Conservation (phyloP, 2,113 vertebrate species). For the Pachycephala philippinensis region DNA sequence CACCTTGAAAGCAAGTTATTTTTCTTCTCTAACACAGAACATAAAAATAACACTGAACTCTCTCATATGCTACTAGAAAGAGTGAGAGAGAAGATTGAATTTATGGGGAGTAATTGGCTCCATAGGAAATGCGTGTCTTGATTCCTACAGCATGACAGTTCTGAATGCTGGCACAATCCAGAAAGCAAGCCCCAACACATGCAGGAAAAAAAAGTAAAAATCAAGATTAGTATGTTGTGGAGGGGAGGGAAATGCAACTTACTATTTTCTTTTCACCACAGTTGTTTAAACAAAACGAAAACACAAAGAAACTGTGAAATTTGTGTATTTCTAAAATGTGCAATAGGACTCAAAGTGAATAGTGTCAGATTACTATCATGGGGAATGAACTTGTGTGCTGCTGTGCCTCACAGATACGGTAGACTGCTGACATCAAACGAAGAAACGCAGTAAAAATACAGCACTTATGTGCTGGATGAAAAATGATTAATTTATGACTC, state of each 20-base stretch:
- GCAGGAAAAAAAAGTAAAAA: neutral
- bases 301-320: neutral
- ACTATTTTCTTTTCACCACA: neutral
- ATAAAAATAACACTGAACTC: neutral
- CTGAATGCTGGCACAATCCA: neutral
- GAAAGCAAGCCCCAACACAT: neutral
- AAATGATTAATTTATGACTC: constrained; percentile 5
- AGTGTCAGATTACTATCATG: neutral
- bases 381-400: neutral
- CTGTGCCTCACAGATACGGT: neutral
- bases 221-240: neutral
- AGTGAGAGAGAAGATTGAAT: neutral
- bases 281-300: neutral
- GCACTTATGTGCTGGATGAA: neutral
- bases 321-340: neutral
- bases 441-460: neutral
- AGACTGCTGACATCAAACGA: neutral
- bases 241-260: neutral
- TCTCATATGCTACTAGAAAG: neutral
- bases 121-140: neutral
- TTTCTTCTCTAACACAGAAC: neutral
- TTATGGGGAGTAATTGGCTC: neutral
- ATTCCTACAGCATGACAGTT: neutral
- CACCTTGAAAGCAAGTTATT: neutral
- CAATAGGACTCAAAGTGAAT: neutral